Evolutionary conservation across 2,113 vertebrate genomes (phyloP), one percentile per base, ranked within the genome.

Genomic region (Fregata magnificens): DNA sequence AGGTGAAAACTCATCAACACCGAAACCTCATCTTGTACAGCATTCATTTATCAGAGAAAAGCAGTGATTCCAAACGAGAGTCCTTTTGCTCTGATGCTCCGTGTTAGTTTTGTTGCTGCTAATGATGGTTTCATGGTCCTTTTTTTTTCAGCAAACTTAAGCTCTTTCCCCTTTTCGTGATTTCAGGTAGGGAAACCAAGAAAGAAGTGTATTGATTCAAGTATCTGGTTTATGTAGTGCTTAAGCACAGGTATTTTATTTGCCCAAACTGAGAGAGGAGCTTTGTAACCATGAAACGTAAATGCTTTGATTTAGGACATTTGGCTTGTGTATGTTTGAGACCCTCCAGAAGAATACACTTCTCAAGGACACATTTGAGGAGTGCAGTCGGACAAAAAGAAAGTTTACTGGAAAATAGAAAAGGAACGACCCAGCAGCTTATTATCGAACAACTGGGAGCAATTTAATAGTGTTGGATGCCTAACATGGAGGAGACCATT

Each of bases 401-500:
- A 58, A 87, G 45, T 56, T 85, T 26, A 16, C 63, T 29, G n/a
- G 56, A 63, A 93, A 88, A 55, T 16, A 70, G 81, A 31, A 66
- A 92, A 91, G 84, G 45, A 93, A 80, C 40, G 58, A 31, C 70
- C 79, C 47, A 55, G 9, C 42, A 95, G 36, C 69, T 40, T 73
- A 45, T 95, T 81, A 63, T 53, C 34, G 36, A 82, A 74, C 91
- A 85, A 86, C 83, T 97, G 88, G 77, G 72, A 96, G 66, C 93
- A 83, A 45, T 91, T 82, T 91, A 90, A 32, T 76, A 38, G 31
- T 56, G 38, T 42, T 49, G 86, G 47, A 62, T 44, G 34, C 63
- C 24, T 79, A 34, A 71, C 82, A 31, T 61, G 74, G 62, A 85
- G 89, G 93, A 96, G 52, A 50, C 85, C 81, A 91, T 97, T 95